Conservation (phyloP, 2,113 vertebrate species). For the Tupaia tana region DNA sequence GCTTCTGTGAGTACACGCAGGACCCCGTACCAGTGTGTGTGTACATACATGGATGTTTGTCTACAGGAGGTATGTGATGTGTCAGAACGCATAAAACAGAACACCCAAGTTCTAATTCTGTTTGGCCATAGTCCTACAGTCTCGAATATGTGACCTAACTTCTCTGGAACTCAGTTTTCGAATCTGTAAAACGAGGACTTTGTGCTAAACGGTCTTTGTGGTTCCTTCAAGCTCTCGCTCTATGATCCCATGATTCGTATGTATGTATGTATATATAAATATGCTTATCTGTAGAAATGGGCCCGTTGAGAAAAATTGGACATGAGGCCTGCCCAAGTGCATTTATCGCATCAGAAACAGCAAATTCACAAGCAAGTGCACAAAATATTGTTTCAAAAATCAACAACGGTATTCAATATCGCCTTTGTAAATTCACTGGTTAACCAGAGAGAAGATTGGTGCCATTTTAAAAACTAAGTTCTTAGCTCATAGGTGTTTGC, state of each 20-base stretch:
- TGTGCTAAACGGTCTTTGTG: neutral
- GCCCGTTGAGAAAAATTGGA: neutral
- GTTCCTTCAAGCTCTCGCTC: neutral
- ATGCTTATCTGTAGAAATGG: conserved; percentile 66
- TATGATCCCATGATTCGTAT: neutral
- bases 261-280: conserved; percentile 74
- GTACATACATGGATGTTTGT: neutral
- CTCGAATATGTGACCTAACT: neutral
- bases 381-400: neutral
- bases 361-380: neutral
- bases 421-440: conserved; percentile 46
- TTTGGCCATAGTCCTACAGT: neutral
- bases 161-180: conserved; percentile 13
- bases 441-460: conserved; percentile 28
- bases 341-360: conserved; percentile 6
- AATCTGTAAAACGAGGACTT: neutral
- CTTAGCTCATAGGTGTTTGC: conserved; percentile 54
- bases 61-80: neutral
- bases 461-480: conserved; percentile 50
- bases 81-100: neutral
- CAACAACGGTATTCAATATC: conserved; percentile 15
- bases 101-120: neutral
- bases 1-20: neutral
- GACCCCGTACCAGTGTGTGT: neutral
- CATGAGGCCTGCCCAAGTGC: conserved; percentile 49